These are phyloP conservation scores for Xanthostigma xanthostigma DNA, from an alignment of 2,888 invertebrate species.

Conservation along the genomic window DNA sequence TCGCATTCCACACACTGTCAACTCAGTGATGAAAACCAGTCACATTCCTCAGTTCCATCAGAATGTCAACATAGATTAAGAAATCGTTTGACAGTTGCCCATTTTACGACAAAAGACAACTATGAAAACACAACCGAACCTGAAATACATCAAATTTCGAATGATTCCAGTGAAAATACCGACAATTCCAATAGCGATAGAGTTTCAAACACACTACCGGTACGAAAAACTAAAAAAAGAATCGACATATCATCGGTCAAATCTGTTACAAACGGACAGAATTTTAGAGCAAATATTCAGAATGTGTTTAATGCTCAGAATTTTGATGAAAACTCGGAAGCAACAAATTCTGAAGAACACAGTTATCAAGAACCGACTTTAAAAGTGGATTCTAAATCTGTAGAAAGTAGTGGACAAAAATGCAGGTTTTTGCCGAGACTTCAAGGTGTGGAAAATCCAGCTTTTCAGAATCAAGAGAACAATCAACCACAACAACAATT, in stretches of 20 bases:
- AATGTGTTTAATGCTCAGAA: conserved; percentile 12
- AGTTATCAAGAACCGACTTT: conserved; percentile 24
- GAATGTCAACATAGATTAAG: conserved; percentile 18
- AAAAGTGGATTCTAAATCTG: conserved; percentile 10
- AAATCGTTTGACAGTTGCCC: conserved; percentile 14
- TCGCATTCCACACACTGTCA: conserved; percentile 29
- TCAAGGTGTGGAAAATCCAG: conserved; percentile 62
- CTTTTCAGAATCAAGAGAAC: conserved; percentile 55
- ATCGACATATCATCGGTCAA: conserved; percentile 31
- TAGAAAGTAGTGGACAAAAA: conserved; percentile 15
- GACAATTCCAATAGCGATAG: conserved; percentile 32
- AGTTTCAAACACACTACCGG: conserved; percentile 37
- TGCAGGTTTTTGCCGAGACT: conserved; percentile 32
- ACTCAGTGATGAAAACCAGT: conserved; percentile 25
- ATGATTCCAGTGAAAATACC: conserved; percentile 30
- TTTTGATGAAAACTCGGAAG: conserved; percentile 9
- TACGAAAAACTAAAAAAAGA: conserved; percentile 38
- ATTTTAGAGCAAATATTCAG: conserved; percentile 19
- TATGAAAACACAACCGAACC: conserved; percentile 37
- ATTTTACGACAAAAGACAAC: conserved; percentile 30
- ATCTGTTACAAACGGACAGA: conserved; percentile 21
- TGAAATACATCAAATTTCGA: conserved; percentile 23
- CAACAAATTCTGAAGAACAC: conserved; percentile 24
- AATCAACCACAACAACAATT: conserved; percentile 31
- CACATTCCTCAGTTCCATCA: conserved; percentile 18